Conservation (phyloP, 1,140 invertebrate species). For the Himalopsyche phryganea region DNA sequence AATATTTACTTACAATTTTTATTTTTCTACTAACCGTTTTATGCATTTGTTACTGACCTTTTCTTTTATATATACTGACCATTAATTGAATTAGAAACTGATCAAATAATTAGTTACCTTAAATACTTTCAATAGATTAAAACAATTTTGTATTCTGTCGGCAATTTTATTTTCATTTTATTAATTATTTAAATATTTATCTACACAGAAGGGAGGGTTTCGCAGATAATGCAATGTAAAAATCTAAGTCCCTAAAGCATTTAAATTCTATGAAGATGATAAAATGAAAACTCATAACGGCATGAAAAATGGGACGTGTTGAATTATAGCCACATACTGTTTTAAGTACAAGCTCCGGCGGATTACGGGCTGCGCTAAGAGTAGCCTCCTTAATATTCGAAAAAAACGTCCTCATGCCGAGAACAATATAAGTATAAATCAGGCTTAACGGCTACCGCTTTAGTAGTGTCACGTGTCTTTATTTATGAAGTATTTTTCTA, state of each 20-base stretch:
- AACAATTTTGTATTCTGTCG: no score
- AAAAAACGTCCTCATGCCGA: conserved; percentile 18
- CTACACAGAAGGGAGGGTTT: no score
- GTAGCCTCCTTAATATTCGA: conserved; percentile 29
- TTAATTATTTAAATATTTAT: no score
- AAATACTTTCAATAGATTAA: no score
- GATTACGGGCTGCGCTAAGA: conserved; percentile 15
- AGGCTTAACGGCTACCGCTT: conserved; percentile 26
- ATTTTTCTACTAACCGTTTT: no score
- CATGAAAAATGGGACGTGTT: conserved; percentile 16
- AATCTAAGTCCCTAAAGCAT: conserved; percentile 4
- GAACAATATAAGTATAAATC: conserved; percentile 32
- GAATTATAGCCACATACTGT: conserved; percentile 21
- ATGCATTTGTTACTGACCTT: no score
- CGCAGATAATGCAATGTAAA: no score
- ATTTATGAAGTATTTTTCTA: conserved; percentile 32
- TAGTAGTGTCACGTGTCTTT: conserved; percentile 28
- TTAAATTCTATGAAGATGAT: conserved; percentile 25
- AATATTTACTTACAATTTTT: no score
- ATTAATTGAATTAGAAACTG: no score
- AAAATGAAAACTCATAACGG: conserved; percentile 25
- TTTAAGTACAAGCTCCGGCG: conserved; percentile 13
- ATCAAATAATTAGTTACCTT: no score
- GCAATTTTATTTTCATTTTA: no score
- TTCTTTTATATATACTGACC: no score